phyloP scores from a whole-genome alignment of 2,113 vertebrate species.

The Boleophthalmus pectinirostris region DNA sequence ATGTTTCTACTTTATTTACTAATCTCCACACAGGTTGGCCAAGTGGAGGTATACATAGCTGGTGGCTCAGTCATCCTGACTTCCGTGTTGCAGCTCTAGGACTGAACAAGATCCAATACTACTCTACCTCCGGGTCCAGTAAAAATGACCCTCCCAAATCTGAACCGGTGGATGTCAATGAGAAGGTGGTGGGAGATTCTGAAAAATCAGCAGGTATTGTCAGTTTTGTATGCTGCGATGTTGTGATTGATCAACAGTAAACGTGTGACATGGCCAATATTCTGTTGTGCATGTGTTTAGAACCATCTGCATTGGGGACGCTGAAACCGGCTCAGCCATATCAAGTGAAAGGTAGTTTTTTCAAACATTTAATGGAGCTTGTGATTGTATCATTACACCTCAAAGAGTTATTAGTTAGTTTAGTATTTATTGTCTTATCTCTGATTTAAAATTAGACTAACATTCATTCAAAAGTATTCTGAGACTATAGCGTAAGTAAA shows the following conservation, averaged over 20 bases:
- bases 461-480: too few species aligned
- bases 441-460: too few species aligned
- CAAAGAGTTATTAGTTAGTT: too few species aligned
- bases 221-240: background rate
- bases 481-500: too few species aligned
- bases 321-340: slow-evolving; percentile 69
- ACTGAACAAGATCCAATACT: slow-evolving; percentile 81
- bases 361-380: background rate
- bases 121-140: slow-evolving; percentile 76
- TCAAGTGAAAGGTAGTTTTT: slow-evolving; percentile 79
- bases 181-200: slow-evolving; percentile 42
- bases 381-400: too few species aligned
- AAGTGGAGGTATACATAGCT: slow-evolving; percentile 66
- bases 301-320: slow-evolving; percentile 24
- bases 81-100: slow-evolving; percentile 69
- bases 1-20: background rate
- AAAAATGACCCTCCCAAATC: slow-evolving; percentile 69
- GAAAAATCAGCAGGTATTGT: slow-evolving; percentile 56
- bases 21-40: slow-evolving; percentile 80
- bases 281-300: slow-evolving; percentile 15
- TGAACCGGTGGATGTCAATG: slow-evolving; percentile 31
- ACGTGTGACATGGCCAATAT: background rate
- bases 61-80: slow-evolving; percentile 73
- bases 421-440: too few species aligned
- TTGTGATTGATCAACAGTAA: background rate